These are phyloP conservation scores for Eupristina koningsbergeri DNA, from an alignment of 1,140 invertebrate genomes.

Conservation along the genomic window DNA sequence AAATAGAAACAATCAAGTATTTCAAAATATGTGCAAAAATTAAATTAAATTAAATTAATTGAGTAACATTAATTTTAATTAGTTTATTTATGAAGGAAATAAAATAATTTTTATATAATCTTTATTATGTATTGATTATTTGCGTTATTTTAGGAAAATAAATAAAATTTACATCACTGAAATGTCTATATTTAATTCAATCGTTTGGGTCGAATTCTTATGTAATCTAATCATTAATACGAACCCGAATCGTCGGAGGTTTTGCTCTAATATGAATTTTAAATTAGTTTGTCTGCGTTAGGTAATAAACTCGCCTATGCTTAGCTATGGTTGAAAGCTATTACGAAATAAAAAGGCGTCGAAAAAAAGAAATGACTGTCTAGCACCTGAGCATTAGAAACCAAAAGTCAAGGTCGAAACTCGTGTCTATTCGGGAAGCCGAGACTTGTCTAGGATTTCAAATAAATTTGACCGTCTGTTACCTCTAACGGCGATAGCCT, in stretches of 20 bases:
- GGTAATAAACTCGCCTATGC: background rate
- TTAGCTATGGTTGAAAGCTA: too few species aligned
- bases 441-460: slow-evolving; percentile 47
- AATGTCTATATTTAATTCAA: too few species aligned
- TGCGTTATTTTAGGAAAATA: too few species aligned
- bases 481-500: slow-evolving; percentile 65
- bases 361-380: slow-evolving; percentile 43
- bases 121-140: too few species aligned
- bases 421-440: slow-evolving; percentile 16
- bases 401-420: slow-evolving; percentile 57
- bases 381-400: slow-evolving; percentile 58
- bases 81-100: too few species aligned
- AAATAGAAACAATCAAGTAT: too few species aligned
- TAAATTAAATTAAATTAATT: too few species aligned
- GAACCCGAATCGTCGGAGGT: background rate
- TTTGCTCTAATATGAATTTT: slow-evolving; percentile 25
- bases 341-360: background rate
- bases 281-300: slow-evolving; percentile 11
- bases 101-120: too few species aligned
- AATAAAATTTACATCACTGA: too few species aligned
- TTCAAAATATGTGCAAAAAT: too few species aligned
- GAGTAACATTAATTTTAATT: too few species aligned
- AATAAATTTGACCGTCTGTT: slow-evolving; percentile 64
- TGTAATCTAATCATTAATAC: slow-evolving; percentile 2
- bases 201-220: too few species aligned